phyloP scores from a whole-genome alignment of 2,888 invertebrate species.

The Scaptomyza parva region DNA sequence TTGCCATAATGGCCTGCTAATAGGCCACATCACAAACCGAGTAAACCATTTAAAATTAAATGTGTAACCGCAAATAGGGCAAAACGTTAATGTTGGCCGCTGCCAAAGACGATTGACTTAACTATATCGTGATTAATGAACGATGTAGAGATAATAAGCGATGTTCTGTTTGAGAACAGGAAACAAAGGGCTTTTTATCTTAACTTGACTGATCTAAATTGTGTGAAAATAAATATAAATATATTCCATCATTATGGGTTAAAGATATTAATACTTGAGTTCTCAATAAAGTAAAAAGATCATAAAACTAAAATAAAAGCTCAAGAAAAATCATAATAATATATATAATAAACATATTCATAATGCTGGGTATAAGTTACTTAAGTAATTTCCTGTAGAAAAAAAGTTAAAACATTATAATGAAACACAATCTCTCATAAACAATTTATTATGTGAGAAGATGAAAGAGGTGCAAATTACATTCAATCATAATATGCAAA shows the following conservation, averaged over 20 bases:
- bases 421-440: not conserved
- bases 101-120: slow-evolving; percentile 20
- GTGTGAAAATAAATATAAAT: not conserved
- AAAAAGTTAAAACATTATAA: not conserved
- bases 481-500: slow-evolving; percentile 2
- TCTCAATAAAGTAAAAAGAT: too few relatives aligned
- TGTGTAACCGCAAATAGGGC: slow-evolving; percentile 67
- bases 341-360: too few relatives aligned
- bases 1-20: slow-evolving; percentile 62
- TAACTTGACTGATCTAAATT: not conserved
- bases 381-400: too few relatives aligned
- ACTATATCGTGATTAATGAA: slow-evolving; percentile 42
- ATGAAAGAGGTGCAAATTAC: slow-evolving; percentile 24
- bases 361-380: too few relatives aligned
- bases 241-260: too few relatives aligned
- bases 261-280: too few relatives aligned
- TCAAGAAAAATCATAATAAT: too few relatives aligned
- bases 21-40: slow-evolving; percentile 46
- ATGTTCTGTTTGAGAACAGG: not conserved
- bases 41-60: slow-evolving; percentile 59
- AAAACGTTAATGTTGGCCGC: slow-evolving; percentile 55
- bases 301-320: too few relatives aligned
- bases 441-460: not conserved
- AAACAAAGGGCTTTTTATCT: not conserved
- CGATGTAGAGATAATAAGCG: slow-evolving; percentile 15